A percentile compares a stretch with the other conserved stretches of the same genome.
Evolutionary conservation across 2,113 vertebrate species (phyloP).

Genomic region (Poeciliopsis prolifica): DNA sequence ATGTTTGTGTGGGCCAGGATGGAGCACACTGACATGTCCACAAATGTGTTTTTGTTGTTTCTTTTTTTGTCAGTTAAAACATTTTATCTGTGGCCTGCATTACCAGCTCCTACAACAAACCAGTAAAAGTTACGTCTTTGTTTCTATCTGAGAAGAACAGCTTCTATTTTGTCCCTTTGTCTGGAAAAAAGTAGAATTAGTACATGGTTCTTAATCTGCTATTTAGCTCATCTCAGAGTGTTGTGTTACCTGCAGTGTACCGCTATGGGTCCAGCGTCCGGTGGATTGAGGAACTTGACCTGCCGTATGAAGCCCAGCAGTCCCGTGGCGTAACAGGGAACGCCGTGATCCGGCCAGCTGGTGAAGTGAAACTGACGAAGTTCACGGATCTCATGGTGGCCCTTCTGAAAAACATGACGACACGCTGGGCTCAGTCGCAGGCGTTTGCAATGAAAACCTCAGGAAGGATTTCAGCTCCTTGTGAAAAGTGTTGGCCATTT

Average conservation of each 20-base stretch:
- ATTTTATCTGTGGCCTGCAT: too few relatives aligned
- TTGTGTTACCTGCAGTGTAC: slow-evolving; percentile 82
- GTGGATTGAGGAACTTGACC: slow-evolving; percentile 97
- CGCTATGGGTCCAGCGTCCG: slow-evolving; percentile 91
- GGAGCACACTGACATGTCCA: too few relatives aligned
- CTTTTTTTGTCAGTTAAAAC: too few relatives aligned
- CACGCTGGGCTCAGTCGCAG: not conserved
- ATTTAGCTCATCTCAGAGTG: not conserved
- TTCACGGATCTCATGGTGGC: slow-evolving; percentile 96
- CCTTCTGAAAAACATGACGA: slow-evolving; percentile 86
- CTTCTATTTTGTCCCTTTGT: too few relatives aligned
- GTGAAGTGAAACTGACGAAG: slow-evolving; percentile 98
- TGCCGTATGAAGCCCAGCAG: slow-evolving; percentile 94
- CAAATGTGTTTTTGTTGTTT: too few relatives aligned
- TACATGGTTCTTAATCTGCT: too few relatives aligned
- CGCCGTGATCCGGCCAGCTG: slow-evolving; percentile 97
- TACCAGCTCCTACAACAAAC: too few relatives aligned
- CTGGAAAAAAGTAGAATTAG: too few relatives aligned
- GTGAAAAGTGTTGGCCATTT: slow-evolving; percentile 10
- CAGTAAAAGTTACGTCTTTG: too few relatives aligned
- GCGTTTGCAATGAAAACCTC: not conserved
- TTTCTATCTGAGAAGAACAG: too few relatives aligned
- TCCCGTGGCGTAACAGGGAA: slow-evolving; percentile 95
- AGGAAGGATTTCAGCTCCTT: not conserved
- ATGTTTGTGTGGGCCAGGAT: too few relatives aligned